These are phyloP conservation scores for Cephus sareptanus DNA, from an alignment of 2,888 invertebrate species.

Conservation along the genomic window DNA sequence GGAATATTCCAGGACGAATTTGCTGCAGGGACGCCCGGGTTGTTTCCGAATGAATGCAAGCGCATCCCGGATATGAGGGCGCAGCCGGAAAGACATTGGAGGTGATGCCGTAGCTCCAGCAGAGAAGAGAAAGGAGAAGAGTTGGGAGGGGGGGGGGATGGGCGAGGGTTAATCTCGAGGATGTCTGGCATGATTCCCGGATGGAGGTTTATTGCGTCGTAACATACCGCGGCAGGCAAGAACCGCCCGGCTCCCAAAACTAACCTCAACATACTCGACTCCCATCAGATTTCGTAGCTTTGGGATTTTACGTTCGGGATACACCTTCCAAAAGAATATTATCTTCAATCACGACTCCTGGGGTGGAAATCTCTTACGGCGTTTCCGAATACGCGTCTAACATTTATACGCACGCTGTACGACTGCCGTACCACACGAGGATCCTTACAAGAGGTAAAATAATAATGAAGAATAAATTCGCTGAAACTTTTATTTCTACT, in stretches of 20 bases:
- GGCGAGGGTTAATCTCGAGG: conserved; percentile 51
- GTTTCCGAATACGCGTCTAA: not conserved
- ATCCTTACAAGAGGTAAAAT: not conserved
- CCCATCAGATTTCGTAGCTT: conserved; percentile 25
- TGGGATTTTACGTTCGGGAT: conserved; percentile 17
- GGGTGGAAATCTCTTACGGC: not conserved
- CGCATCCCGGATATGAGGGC: not conserved
- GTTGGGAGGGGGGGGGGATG: conserved; percentile 15
- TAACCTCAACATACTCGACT: conserved; percentile 15
- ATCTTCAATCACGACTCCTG: not conserved
- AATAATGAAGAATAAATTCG: not conserved
- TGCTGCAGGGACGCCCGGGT: not conserved
- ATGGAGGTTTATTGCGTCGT: conserved; percentile 56
- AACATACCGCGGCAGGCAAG: conserved; percentile 38
- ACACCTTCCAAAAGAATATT: not conserved
- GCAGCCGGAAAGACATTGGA: not conserved
- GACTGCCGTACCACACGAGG: not conserved
- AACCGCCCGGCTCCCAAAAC: conserved; percentile 19
- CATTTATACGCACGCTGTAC: not conserved
- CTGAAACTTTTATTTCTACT: not conserved
- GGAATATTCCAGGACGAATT: not conserved
- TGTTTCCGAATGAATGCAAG: not conserved
- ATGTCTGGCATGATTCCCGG: conserved; percentile 54
- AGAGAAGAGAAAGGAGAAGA: not conserved
- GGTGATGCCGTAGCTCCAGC: not conserved